phyloP scores from a whole-genome alignment of 2,888 invertebrate genomes.

The Boloria euphrosyne region DNA sequence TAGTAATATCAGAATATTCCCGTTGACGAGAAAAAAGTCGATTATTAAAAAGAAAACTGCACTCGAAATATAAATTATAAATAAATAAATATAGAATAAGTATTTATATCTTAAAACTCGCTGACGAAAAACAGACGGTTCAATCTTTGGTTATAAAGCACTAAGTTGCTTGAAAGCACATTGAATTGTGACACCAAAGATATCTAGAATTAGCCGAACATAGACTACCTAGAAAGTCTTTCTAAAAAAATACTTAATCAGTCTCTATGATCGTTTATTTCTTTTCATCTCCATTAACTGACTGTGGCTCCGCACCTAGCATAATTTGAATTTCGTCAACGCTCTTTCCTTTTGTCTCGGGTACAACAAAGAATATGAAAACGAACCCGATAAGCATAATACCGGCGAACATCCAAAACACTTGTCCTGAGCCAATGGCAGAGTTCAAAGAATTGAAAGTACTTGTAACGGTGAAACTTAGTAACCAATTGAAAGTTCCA shows the following conservation, averaged over 20 bases:
- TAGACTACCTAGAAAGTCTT: constrained; percentile 46
- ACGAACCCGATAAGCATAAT: constrained; percentile 85
- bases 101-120: constrained; percentile 32
- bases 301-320: constrained; percentile 64
- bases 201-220: constrained; percentile 40
- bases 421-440: constrained; percentile 82
- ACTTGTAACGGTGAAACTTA: constrained; percentile 91
- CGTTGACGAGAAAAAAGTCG: constrained; percentile 17
- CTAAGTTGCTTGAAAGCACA: constrained; percentile 51
- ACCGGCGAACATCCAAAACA: constrained; percentile 89
- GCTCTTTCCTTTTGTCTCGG: constrained; percentile 87
- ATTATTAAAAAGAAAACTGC: constrained; percentile 27
- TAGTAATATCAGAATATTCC: constrained; percentile 36
- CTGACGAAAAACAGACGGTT: constrained; percentile 41
- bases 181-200: constrained; percentile 48
- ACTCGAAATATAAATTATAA: constrained; percentile 32
- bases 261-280: constrained; percentile 61
- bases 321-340: constrained; percentile 84
- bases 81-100: constrained; percentile 33
- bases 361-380: constrained; percentile 86
- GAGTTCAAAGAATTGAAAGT: constrained; percentile 84
- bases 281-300: constrained; percentile 53
- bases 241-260: constrained; percentile 61
- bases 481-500: constrained; percentile 91
- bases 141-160: constrained; percentile 64